Conservation (phyloP, 2,888 invertebrate genomes). For the Cephus nigrinus region DNA sequence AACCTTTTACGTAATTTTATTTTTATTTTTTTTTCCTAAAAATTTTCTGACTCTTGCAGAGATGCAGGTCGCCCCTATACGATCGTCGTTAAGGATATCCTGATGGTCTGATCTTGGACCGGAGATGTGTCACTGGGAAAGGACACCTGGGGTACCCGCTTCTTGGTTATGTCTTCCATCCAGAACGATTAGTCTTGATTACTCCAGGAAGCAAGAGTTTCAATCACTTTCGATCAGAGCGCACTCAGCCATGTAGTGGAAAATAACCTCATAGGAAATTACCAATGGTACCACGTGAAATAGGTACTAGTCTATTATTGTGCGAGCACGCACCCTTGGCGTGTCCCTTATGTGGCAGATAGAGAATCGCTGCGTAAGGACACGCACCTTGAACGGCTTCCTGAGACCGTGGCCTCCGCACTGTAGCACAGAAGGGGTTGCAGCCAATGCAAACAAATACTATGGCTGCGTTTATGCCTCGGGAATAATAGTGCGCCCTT, state of each 20-base stretch:
- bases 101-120: not conserved
- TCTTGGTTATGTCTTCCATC: not conserved
- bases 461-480: not conserved
- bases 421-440: not conserved
- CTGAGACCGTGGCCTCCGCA: not conserved
- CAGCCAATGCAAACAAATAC: not conserved
- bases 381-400: not conserved
- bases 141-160: not conserved
- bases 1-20: not conserved
- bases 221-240: not conserved
- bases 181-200: not conserved
- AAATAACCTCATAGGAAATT: not conserved
- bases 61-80: not conserved
- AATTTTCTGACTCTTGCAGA: not conserved
- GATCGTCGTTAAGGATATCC: not conserved
- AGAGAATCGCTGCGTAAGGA: not conserved
- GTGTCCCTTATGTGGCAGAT: not conserved
- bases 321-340: not conserved
- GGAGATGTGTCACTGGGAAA: not conserved
- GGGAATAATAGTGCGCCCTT: not conserved
- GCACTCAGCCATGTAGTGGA: not conserved
- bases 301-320: not conserved
- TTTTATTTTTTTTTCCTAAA: not conserved
- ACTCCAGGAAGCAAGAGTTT: not conserved
- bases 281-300: not conserved